These are phyloP conservation scores for Bombus balteatus DNA, from an alignment of 1,140 invertebrate species.

Conservation along the genomic window DNA sequence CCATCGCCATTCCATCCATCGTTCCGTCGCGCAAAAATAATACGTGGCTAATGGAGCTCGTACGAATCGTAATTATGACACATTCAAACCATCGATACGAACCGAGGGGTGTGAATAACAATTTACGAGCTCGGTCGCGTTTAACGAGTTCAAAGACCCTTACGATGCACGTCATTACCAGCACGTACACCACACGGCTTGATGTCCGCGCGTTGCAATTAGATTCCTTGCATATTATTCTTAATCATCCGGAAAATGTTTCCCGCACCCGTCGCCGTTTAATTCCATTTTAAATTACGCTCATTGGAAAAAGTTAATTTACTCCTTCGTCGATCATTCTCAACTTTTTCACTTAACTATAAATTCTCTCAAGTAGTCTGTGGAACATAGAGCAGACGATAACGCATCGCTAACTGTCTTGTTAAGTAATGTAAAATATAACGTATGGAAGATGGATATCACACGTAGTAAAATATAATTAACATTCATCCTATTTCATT, in stretches of 20 bases:
- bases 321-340: not conserved
- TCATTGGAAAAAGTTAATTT: not conserved
- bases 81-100: constrained; percentile 21
- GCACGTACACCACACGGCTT: not conserved
- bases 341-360: not conserved
- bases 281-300: not conserved
- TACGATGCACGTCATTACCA: not conserved
- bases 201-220: constrained; percentile 16
- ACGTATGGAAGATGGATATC: not conserved
- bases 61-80: constrained; percentile 45
- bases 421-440: not conserved
- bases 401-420: not conserved
- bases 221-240: constrained; percentile 16
- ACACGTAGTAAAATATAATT: not conserved
- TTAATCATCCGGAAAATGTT: constrained; percentile 5
- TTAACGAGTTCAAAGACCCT: constrained; percentile 35
- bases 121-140: constrained; percentile 33
- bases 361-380: not conserved
- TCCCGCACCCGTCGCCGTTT: not conserved
- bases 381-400: too few relatives aligned
- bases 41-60: constrained; percentile 20
- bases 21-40: constrained; percentile 46
- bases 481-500: not conserved
- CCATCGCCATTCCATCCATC: not conserved
- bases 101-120: constrained; percentile 37